phyloP scores from a whole-genome alignment of 2,888 invertebrate genomes.

The Lepidocyrtinus sp. region DNA sequence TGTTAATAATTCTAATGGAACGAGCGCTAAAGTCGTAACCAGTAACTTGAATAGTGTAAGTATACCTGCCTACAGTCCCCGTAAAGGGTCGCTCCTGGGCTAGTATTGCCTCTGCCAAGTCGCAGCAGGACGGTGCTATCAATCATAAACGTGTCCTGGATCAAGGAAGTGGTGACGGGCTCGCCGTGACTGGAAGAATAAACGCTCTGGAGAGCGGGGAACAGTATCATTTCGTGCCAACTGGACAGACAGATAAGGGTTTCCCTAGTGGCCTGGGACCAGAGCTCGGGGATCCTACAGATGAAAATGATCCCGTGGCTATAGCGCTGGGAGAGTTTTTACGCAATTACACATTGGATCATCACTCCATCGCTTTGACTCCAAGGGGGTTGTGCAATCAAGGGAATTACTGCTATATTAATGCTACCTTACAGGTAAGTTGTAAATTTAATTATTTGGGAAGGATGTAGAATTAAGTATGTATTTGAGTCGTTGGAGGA shows the following conservation, averaged over 20 bases:
- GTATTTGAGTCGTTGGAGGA: background rate
- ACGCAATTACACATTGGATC: slow-evolving; percentile 83
- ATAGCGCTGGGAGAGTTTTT: slow-evolving; percentile 80
- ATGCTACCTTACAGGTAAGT: slow-evolving; percentile 81
- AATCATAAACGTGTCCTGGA: slow-evolving; percentile 32
- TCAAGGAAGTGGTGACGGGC: slow-evolving; percentile 42
- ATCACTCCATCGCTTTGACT: slow-evolving; percentile 83
- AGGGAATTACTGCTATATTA: slow-evolving; percentile 97
- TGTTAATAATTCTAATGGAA: slow-evolving; percentile 16
- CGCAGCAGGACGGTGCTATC: slow-evolving; percentile 52
- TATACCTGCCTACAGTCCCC: background rate
- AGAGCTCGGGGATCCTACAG: no score
- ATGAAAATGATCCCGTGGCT: slow-evolving; percentile 68
- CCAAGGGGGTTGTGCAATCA: slow-evolving; percentile 94
- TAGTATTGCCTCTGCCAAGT: slow-evolving; percentile 65
- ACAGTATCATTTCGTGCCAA: slow-evolving; percentile 51
- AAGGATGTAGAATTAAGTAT: background rate
- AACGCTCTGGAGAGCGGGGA: slow-evolving; percentile 17
- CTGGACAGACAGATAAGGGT: slow-evolving; percentile 35
- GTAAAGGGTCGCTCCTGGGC: slow-evolving; percentile 65
- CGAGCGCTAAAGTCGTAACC: no score
- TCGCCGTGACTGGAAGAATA: background rate
- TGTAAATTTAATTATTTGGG: no score
- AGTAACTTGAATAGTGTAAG: slow-evolving; percentile 8
- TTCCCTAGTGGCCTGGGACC: slow-evolving; percentile 8